Conservation (phyloP, 2,113 vertebrate genomes). For the Galeopterus variegatus region DNA sequence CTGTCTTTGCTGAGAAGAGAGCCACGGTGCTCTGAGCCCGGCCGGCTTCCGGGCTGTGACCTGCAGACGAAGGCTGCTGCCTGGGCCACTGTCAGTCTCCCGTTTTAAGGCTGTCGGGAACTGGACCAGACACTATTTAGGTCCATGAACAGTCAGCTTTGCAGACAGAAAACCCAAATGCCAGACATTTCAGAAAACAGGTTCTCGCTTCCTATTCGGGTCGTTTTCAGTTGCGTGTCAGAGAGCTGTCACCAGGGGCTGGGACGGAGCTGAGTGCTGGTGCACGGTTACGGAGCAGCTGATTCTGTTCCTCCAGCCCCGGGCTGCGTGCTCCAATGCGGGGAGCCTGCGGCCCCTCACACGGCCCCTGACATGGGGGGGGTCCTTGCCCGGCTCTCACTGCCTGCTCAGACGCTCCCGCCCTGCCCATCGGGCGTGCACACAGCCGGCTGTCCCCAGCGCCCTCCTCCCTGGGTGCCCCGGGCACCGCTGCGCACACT, state of each 20-base stretch:
- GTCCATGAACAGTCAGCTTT: rapidly evolving
- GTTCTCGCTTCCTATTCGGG: not conserved
- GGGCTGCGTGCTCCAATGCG: too few species aligned
- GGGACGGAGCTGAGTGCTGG: not conserved
- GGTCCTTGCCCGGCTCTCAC: too few species aligned
- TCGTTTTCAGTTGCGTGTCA: constrained; percentile 20
- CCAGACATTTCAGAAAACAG: constrained; percentile 48
- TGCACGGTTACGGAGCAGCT: too few species aligned
- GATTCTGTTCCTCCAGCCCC: too few species aligned
- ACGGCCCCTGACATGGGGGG: too few species aligned
- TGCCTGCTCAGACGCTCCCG: too few species aligned
- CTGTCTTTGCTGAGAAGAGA: not conserved
- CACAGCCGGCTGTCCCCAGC: too few species aligned
- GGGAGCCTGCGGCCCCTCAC: too few species aligned
- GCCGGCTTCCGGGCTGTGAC: rapidly evolving
- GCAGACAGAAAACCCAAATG: not conserved
- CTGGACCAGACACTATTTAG: not conserved
- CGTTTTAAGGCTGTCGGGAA: not conserved
- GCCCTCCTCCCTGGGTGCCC: too few species aligned
- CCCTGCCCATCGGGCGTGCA: too few species aligned
- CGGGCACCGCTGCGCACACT: too few species aligned
- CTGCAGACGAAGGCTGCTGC: not conserved
- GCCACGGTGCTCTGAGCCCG: rapidly evolving
- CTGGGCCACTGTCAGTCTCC: not conserved
- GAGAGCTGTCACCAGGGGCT: constrained; percentile 52